Conservation (phyloP, 2,797 vertebrate species). For the Lepidocolaptes lacrymiger region DNA sequence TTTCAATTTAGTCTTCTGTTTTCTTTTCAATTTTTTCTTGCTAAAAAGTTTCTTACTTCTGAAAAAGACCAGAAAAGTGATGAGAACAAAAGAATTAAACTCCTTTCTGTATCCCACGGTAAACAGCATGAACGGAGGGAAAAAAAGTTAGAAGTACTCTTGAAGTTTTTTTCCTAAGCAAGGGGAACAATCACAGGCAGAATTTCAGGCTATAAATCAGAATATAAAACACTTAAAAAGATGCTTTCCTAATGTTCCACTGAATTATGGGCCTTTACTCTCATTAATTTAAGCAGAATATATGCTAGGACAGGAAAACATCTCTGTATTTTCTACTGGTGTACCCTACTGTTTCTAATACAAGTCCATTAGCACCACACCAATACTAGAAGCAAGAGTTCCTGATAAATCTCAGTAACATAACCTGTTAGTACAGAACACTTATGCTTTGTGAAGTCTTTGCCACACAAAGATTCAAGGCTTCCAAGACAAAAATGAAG, state of each 20-base stretch:
- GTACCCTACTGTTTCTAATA: not conserved
- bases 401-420: not conserved
- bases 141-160: not conserved
- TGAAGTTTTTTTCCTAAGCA: not conserved
- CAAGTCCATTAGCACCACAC: not conserved
- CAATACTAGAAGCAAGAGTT: not conserved
- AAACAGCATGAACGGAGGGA: not conserved
- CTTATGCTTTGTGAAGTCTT: not conserved
- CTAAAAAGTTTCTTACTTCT: constrained; percentile 97
- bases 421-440: not conserved
- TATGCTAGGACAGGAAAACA: not conserved
- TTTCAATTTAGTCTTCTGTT: constrained; percentile 99
- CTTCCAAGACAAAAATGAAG: not conserved
- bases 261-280: not conserved
- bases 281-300: not conserved
- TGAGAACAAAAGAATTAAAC: not conserved
- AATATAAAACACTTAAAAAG: not conserved
- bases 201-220: not conserved
- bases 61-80: constrained; percentile 67
- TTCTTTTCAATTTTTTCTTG: constrained; percentile 98
- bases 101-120: fast-evolving
- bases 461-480: not conserved
- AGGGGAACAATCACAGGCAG: not conserved
- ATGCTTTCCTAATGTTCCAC: not conserved
- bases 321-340: not conserved